phyloP scores from a whole-genome alignment of 2,113 vertebrate genomes.

The Dendrocopos noguchii region DNA sequence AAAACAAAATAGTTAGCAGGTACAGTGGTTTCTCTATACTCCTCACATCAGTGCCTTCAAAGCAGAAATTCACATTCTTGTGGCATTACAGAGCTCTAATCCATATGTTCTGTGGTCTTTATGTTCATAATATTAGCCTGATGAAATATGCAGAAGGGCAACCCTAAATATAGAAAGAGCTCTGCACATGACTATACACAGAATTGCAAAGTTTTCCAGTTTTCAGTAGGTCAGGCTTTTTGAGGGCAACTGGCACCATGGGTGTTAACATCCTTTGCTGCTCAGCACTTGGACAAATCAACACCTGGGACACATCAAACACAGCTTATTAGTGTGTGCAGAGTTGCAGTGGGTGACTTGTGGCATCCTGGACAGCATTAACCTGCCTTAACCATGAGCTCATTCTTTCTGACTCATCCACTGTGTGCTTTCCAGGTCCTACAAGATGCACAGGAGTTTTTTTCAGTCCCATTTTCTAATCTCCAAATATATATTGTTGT shows the following conservation, averaged over 20 bases:
- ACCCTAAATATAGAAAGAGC: neutral
- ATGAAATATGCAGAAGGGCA: neutral
- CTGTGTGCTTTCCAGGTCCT: neutral
- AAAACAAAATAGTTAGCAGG: neutral
- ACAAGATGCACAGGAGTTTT: neutral
- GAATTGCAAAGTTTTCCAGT: neutral
- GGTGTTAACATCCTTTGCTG: neutral
- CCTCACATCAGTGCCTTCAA: neutral
- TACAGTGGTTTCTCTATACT: neutral
- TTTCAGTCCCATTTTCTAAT: neutral
- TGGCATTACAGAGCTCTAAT: neutral
- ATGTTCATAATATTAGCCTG: neutral
- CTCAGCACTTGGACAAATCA: neutral
- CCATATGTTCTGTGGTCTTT: neutral
- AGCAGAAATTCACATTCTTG: neutral
- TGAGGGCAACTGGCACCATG: rapidly evolving
- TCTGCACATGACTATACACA: neutral
- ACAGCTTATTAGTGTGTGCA: rapidly evolving
- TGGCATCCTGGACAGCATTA: neutral
- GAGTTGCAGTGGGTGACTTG: neutral
- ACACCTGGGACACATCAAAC: rapidly evolving
- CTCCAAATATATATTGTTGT: neutral
- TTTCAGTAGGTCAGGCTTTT: neutral
- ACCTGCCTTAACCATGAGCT: conserved; percentile 29
- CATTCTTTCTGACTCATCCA: conserved; percentile 16